Evolutionary conservation across 2,797 vertebrate genomes (phyloP), one percentile per base, ranked within the genome.

Genomic region (Peromyscus eremicus): DNA sequence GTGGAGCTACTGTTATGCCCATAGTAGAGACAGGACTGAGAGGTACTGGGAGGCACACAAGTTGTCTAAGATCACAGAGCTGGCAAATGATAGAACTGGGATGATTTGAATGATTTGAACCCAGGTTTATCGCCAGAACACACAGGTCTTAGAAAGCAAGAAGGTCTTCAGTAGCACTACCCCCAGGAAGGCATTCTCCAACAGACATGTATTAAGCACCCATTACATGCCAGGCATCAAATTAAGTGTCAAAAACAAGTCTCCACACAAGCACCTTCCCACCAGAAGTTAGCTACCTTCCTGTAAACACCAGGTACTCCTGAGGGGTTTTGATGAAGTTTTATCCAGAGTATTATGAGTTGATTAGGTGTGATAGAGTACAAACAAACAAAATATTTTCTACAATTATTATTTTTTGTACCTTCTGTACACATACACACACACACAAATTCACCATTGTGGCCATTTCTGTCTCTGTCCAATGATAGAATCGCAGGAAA

Each of bases 401-500:
- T 86, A 70, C 21, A 8, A 52, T 29, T 84, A 62, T 21, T 77
- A 85, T 17, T 6, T 6, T 85, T 88, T 85, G 34, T 25, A 8
- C 27, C 19, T 34, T 88, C n/a, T n/a, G 17, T 46, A 5, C 9
- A 49, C 6, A 52, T 37, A 83, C 16, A 64, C 62, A 60, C 25
- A 68, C n/a, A 52, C 34, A 6, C 40, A 73, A 89, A 79, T 16
- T 84, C 57, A 66, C 6, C 66, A 19, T 68, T 95, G 57, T 40
- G 17, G 34, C 8, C 75, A 66, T 16, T 90, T 96, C 62, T 93
- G 80, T 29, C 4, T 86, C 55, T 94, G 1, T 12, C 13, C 16
- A 91, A 73, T 14, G 77, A 77, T 17, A 25, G 73, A 95, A 76
- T 81, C 27, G 92, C 46, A 89, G 82, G 32, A 90, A 88, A 60